Evolutionary conservation across 2,888 invertebrate species (phyloP), one percentile per base, ranked within the genome.

Genomic region (Euproctis similis): DNA sequence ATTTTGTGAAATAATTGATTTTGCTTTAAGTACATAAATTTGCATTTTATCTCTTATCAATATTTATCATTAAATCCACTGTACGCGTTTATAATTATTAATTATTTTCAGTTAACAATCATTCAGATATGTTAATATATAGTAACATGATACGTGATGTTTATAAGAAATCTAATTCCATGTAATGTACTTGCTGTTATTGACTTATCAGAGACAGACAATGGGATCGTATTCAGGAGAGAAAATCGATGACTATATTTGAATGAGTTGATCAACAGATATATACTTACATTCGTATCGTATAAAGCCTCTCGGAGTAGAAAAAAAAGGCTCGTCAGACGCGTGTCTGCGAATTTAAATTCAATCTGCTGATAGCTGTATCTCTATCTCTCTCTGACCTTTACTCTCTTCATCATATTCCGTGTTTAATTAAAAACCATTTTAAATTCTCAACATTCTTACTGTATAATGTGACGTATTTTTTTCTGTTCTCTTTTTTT

Each of bases 361-460:
- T 44, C 59, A 66, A n/a, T 28, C 20, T 60, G 51, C 59, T 55
- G 55, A 65, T 63, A 66, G n/a, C n/a, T 58, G 45, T 47, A 49
- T 41, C 47, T 60, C 46, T 65, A 53, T 58, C 45, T 46, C 39
- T 63, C n/a, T 43, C 42, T 44, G 46, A 8, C 8, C 4, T 56
- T 49, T 53, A 53, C 54, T 59, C 54, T 53, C 59, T 56, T 44
- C 48, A 58, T 58, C 48, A 49, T 52, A 55, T n/a, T n/a, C n/a
- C n/a, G n/a, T n/a, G 54, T 52, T 63, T 72, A 71, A 72, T 71
- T 74, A 69, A 70, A 70, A 56, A 14, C 14, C 61, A 66, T 73
- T 66, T 60, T 61, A 62, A 67, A 14, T 4, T 67, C 59, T 65
- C 9, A 38, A 32, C 44, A 38, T 56, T 53, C 53, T 46, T 50